Evolutionary conservation across 2,888 invertebrate genomes (phyloP), one percentile per base, ranked within the genome.

Genomic region (Liodrosophila aerea): DNA sequence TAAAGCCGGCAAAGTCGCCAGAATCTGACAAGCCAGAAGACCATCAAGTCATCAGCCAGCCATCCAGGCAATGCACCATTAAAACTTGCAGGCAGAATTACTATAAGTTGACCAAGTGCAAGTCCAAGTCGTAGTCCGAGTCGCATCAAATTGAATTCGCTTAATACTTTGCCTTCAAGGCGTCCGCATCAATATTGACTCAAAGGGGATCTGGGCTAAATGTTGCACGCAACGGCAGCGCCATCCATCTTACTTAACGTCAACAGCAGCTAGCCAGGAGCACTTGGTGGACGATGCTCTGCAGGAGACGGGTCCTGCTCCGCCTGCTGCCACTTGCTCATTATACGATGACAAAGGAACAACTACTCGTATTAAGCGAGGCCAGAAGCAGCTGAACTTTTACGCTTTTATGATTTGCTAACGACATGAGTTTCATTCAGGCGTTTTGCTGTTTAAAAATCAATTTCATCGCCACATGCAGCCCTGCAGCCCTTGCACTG

Each of bases 361-460:
- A 74, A 69, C 66, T 64, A 63, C 39, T 18, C 16, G 12, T 43
- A 50, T 60, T 60, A 73, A 67, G 54, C 52, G 29, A 37, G 22
- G n/a, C n/a, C n/a, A 33, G 36, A 30, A 47, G 49, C 56, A 33
- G 56, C 58, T 57, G 40, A 59, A 63, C 46, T 63, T 73, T 57
- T 59, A 69, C 86, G 82, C 75, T 83, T 87, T 86, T 87, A 86
- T 87, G 86, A 86, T 86, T 86, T 87, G 83, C 84, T 85, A 87
- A 86, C 82, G 85, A 75, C 77, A 71, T 62, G 67, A 73, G 67
- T 36, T 62, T 65, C 72, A 64, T 39, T 65, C 41, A 74, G 69
- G 64, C 22, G 64, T 57, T 46, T 64, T 60, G 63, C 70, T 70
- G 70, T 71, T 76, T 80, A 77, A 87, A 87, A 87, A 86, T 87